Evolutionary conservation across 2,888 invertebrate genomes (phyloP), one percentile per base, ranked within the genome.

Genomic region (Polylopha cassiicola): DNA sequence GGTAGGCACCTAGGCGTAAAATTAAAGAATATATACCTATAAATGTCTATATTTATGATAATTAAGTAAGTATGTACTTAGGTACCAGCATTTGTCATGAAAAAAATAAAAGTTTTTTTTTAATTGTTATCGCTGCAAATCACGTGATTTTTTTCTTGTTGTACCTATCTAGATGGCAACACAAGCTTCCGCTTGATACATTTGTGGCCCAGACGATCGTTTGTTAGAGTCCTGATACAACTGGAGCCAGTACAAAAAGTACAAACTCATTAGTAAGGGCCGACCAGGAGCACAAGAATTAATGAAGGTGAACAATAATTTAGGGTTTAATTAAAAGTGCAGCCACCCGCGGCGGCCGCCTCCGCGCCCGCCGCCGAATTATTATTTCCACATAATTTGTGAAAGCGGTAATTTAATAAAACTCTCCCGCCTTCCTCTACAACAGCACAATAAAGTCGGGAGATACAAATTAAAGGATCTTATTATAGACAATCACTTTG

Each of bases 241-340:
- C 55, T 50, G 61, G 58, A 56, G 47, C 48, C 51, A 50, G 63
- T 61, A 78, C 73, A 82, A 82, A 84, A 84, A 82, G 77, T 69
- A 74, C 65, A 74, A 78, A 77, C 79, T 82, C 84, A 84, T 84
- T 84, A 84, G 82, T 77, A 68, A 61, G 57, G 60, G 58, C 63
- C 66, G 69, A 73, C 73, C 80, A 66, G 84, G 76, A 80, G 82
- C 80, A 63, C 66, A 71, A 63, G 78, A 82, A 82, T 82, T 81
- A 84, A 84, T 84, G 80, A 78, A 85, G 81, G 82, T 77, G 81
- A 80, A 79, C 82, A 80, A 82, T 85, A 84, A 85, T 81, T 85
- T 82, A 84, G 79, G 76, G 75, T 84, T 85, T 84, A 84, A 85
- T 84, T 84, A 84, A 84, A 84, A 84, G 79, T 81, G 78, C 74